phyloP scores from a whole-genome alignment of 2,888 invertebrate species.

The Clanis bilineata region DNA sequence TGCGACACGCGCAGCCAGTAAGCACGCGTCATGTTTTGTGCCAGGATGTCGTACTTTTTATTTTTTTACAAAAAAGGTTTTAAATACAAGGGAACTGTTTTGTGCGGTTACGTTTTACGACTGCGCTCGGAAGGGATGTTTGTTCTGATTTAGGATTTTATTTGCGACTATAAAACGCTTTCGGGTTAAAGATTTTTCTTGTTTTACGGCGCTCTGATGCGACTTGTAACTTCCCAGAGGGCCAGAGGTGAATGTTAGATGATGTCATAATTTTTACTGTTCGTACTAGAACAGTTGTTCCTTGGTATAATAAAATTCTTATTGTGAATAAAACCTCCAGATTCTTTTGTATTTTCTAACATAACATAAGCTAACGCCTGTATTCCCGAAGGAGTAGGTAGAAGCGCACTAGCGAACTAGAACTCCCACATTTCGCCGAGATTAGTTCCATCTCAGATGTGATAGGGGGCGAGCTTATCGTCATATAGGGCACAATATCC shows the following conservation, averaged over 20 bases:
- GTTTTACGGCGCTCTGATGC: constrained; percentile 1
- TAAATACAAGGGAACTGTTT: constrained; percentile 18
- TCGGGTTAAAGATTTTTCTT: constrained; percentile 13
- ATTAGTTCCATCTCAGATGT: no score
- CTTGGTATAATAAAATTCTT: not conserved
- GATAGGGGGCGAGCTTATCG: no score
- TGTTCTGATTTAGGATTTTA: constrained; percentile 12
- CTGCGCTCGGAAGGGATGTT: constrained; percentile 12
- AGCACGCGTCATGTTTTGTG: constrained; percentile 37
- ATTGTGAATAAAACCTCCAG: not conserved
- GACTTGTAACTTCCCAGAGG: constrained; percentile 4
- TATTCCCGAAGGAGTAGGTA: no score
- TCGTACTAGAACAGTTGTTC: not conserved
- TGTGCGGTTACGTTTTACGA: constrained; percentile 15
- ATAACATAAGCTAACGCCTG: no score
- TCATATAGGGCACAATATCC: no score
- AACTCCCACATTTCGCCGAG: no score
- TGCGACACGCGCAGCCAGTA: no score
- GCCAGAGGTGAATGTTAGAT: constrained; percentile 10
- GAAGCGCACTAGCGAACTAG: no score
- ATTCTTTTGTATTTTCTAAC: no score
- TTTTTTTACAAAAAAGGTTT: constrained; percentile 30
- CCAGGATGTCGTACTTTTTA: constrained; percentile 35
- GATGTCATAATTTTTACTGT: constrained; percentile 4
- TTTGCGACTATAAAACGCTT: constrained; percentile 14